phyloP scores from a whole-genome alignment of 2,888 invertebrate species.

The Meandrusa payeni region DNA sequence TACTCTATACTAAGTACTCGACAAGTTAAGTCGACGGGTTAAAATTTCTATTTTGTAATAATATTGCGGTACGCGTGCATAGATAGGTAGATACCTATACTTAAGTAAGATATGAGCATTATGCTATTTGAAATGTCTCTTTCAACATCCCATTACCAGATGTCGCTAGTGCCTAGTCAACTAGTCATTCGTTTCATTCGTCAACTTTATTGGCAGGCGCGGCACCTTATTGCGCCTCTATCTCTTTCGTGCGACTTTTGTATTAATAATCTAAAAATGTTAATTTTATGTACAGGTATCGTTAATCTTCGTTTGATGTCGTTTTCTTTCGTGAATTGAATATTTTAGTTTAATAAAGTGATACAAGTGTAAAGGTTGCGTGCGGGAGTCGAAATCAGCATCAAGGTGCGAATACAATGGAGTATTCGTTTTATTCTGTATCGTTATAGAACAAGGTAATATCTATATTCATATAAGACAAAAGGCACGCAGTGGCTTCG shows the following conservation, averaged over 20 bases:
- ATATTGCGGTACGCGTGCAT: no score
- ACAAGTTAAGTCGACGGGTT: no score
- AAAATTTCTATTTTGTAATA: no score
- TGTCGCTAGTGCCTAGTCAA: constrained; percentile 22
- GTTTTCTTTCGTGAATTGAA: constrained; percentile 20
- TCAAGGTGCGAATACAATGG: constrained; percentile 39
- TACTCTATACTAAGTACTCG: no score
- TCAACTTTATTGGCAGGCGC: constrained; percentile 19
- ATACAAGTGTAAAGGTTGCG: constrained; percentile 24
- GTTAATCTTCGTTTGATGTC: constrained; percentile 20
- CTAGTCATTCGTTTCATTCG: no score
- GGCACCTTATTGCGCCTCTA: constrained; percentile 20
- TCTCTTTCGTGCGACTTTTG: constrained; percentile 19
- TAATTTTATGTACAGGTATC: constrained; percentile 14
- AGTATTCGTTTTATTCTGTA: constrained; percentile 41
- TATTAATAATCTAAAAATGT: no score
- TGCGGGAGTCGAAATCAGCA: constrained; percentile 23
- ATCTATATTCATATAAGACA: constrained; percentile 63
- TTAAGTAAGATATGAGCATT: no score
- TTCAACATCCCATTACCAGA: constrained; percentile 17
- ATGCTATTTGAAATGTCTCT: no score
- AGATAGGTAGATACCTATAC: no score
- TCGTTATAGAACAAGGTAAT: constrained; percentile 59
- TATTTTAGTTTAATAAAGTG: constrained; percentile 16
- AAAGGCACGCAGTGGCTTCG: constrained; percentile 63